Evolutionary conservation across 2,113 vertebrate genomes (phyloP), one percentile per base, ranked within the genome.

Genomic region (Odontesthes bonariensis): DNA sequence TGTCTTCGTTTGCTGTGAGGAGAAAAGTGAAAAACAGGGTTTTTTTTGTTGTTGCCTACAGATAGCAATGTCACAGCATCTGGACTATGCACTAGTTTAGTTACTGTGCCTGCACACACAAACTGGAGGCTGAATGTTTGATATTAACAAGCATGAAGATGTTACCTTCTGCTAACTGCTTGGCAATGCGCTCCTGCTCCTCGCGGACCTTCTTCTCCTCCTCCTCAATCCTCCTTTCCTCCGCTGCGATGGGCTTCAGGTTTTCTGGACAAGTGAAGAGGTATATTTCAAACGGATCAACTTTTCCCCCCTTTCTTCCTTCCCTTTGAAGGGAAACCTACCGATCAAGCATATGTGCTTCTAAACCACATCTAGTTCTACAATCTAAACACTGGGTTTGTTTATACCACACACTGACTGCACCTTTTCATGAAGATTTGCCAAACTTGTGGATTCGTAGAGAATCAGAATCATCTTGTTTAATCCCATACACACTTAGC

Each of bases 181-280:
- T 96, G 27, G 96, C 96, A 2, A 98, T 96, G 20, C 95, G 95
- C 49, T 96, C 96, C 14, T 96, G 88, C 58, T 98, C 97, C 31
- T 96, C 95, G 4, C 93, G 94, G 35, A 89, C 66, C 91, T 95
- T 95, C 7, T 95, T 98, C 89, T 97, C 97, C 72, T 96, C 97
- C 0, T 93, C 96, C 31, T 96, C 98, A 6, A 96, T 4, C 88
- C 93, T 93, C 56, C 92, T 94, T 73, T 99, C 97, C 62, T 99
- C 96, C 0, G 95, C 97, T 0, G 95, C 97, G 40, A 96, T 85
- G 0, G 98, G 97, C 84, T 98, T 98, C 74, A 99, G 84, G 67
- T 96, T 79, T 66, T 95, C 98, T 99, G 86, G 20, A 44, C 0
- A 72, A 62, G 53, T n/a, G 0, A n/a, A 16, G 38, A 42, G 8